Evolutionary conservation across 2,797 vertebrate genomes (phyloP), one percentile per base, ranked within the genome.

Genomic region (Muscicapa comitata): DNA sequence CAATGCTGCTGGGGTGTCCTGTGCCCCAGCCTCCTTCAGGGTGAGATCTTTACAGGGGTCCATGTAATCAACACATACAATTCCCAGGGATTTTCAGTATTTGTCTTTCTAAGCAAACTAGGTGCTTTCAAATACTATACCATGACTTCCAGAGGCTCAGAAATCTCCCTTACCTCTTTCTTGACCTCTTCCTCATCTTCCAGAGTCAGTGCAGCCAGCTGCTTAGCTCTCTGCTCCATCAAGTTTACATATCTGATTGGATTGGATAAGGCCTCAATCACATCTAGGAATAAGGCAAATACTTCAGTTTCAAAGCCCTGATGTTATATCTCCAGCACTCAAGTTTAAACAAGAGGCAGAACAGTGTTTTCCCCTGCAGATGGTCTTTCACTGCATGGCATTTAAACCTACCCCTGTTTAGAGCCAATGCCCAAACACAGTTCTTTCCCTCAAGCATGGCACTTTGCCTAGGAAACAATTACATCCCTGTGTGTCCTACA

Each of bases 171-270:
- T 94, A 99, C 99, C 98, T 99, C 99, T 96, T 99, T 99, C 96
- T 98, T 98, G 10, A 98, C 97, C 71, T 99, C 98, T 70, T 99
- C 99, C 92, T 99, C 99, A 91, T 99, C 99, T 95, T 99, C 99
- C 94, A 99, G 94, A 10, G 99, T 99, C 62, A 99, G 98, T 17
- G 99, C 99, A 26, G 99, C 99, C 94, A 99, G 97, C 78, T 99
- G 99, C 96, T 98, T 99, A 83, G 99, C 99, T 97, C 99, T 99
- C 97, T 99, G 99, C 94, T 99, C 99, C 99, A 99, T 99, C 96
- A 99, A 97, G 97, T 99, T 99, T 55, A 99, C 98, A 0, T 99
- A 99, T 88, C 98, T 98, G 92, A 99, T 99, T 45, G 99, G 99
- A 97, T 99, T 99, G 94, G 99, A 99, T 96, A 99, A 97, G 38